Percentiles rank a stretch among this genome's conserved stretches.
These are phyloP conservation scores for Nudaria mundana DNA, from an alignment of 2,888 invertebrate genomes.

Conservation along the genomic window DNA sequence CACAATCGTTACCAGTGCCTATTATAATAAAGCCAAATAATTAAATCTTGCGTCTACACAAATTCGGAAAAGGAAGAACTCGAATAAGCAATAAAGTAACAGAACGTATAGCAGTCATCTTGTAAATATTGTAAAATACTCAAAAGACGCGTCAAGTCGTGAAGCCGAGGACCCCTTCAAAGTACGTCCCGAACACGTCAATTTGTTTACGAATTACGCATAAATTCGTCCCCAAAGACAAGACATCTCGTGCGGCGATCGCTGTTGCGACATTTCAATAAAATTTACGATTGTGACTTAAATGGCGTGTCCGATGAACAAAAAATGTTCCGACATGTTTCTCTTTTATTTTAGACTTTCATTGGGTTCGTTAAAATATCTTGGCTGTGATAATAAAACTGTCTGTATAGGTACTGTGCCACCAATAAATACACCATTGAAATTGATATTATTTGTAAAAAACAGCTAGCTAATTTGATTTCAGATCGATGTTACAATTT, in stretches of 20 bases:
- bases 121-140: conserved; percentile 53
- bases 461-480: conserved; percentile 39
- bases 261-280: conserved; percentile 80
- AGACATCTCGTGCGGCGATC: conserved; percentile 78
- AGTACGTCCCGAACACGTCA: conserved; percentile 71
- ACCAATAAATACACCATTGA: conserved; percentile 60
- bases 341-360: conserved; percentile 73
- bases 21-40: conserved; percentile 19
- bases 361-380: conserved; percentile 77
- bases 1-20: no score
- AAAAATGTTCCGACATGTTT: conserved; percentile 69
- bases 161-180: conserved; percentile 64
- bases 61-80: conserved; percentile 25
- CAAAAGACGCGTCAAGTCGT: conserved; percentile 72
- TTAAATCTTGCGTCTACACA: conserved; percentile 15
- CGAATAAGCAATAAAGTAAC: conserved; percentile 41
- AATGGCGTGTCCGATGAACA: conserved; percentile 75
- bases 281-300: conserved; percentile 81
- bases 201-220: conserved; percentile 81
- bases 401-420: conserved; percentile 52
- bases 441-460: conserved; percentile 52
- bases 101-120: conserved; percentile 44
- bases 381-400: conserved; percentile 69
- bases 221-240: conserved; percentile 79
- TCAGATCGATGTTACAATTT: conserved; percentile 29